Percentiles rank a stretch among this genome's conserved stretches.
These are phyloP conservation scores for Grallaria varia DNA, from an alignment of 2,113 vertebrate species.

Conservation along the genomic window DNA sequence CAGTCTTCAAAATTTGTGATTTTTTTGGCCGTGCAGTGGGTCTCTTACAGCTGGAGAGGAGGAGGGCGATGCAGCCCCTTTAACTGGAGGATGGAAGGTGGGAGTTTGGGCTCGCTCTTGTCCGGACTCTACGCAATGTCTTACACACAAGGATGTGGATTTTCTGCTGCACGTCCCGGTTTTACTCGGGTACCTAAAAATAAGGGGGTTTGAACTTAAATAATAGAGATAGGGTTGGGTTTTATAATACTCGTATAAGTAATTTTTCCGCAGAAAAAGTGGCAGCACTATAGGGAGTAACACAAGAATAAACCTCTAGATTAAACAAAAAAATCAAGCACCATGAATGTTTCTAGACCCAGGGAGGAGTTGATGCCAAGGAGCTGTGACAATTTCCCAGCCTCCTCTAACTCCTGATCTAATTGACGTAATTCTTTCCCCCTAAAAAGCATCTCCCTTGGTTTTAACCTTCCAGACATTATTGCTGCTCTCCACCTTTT, in stretches of 20 bases:
- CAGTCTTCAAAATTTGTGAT: background rate
- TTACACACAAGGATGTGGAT: fast-evolving
- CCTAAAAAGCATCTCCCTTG: background rate
- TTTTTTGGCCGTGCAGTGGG: background rate
- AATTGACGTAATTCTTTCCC: background rate
- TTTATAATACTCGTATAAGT: background rate
- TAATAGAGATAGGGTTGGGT: background rate
- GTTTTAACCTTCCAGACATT: constrained; percentile 12
- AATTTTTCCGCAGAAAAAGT: background rate
- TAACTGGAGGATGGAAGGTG: background rate
- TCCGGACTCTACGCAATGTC: background rate
- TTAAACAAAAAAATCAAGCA: background rate
- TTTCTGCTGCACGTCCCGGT: background rate
- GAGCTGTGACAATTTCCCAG: background rate
- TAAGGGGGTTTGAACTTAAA: fast-evolving
- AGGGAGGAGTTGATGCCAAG: background rate
- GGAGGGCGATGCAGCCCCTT: background rate
- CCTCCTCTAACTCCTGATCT: background rate
- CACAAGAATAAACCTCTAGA: background rate
- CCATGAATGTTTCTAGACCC: background rate
- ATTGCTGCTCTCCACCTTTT: background rate
- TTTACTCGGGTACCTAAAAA: background rate
- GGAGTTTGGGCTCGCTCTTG: background rate
- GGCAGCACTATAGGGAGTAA: background rate
- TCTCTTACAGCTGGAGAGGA: background rate